Base-by-base conservation (phyloP, 2,888 invertebrate genomes). In the Mamestra brassicae region DNA sequence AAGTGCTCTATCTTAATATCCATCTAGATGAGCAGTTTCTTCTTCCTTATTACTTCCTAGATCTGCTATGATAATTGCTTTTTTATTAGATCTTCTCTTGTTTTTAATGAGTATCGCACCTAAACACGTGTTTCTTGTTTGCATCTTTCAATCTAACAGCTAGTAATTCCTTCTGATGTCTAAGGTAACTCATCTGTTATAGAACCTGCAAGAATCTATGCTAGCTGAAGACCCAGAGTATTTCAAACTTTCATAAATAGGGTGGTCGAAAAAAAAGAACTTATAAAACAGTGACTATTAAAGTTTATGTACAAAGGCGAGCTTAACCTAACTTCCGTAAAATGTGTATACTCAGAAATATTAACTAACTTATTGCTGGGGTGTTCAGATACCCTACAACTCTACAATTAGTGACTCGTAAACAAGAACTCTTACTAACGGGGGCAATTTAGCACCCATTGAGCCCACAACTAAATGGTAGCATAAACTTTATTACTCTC, bases 391-490 rank as follows among this genome's bases (percentile, higher is more conserved):
- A 75, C 54, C 58, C 38, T 6, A 65, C 55, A 76, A 75, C 54
- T 55, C 38, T 6, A 65, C 55, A 76, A 80, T 80, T 76, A 80
- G 76, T 64, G n/a, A n/a, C n/a, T 67, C 71, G 34, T 80, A 80
- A 80, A 80, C 26, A 55, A 36, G 17, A 54, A 55, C 63, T 75
- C 13, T 80, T 80, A 67, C 76, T 76, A 13, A 45, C 36, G 42
- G 38, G 52, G 57, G 57, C 52, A 80, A 80, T 80, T 80, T 80
- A 75, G 64, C 64, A 76, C 76, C 80, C 71, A 80, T 69, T 71
- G n/a, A 67, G 36, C 26, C 52, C 8, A 47, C 45, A 68, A 38
- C 42, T 57, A 71, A 68, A 68, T 52, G 47, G 38, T 65, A 36
- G 38, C 71, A 38, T 76, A 47, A 52, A 71, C 58, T 63, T 63